phyloP scores from a whole-genome alignment of 92 coral and sea anemone genomes.

The Muricea muricata region DNA sequence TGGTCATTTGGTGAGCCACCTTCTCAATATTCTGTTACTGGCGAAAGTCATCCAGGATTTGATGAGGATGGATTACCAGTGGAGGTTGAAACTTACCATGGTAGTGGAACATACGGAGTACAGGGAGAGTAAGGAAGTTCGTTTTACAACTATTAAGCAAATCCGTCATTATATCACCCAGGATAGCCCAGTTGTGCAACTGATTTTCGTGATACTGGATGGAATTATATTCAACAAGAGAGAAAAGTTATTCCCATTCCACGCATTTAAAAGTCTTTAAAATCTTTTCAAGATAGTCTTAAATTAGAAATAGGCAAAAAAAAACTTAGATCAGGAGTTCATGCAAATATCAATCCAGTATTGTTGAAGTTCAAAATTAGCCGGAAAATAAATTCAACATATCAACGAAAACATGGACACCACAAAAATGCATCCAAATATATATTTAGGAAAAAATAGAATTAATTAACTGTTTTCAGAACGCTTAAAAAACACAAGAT shows the following conservation, averaged over 20 bases:
- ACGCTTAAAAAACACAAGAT: neutral
- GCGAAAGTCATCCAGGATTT: constrained; percentile 35
- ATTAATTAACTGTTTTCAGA: neutral
- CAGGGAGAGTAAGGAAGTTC: neutral
- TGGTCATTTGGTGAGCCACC: constrained; percentile 20
- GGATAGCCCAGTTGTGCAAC: neutral
- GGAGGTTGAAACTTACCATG: neutral
- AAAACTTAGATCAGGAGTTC: neutral
- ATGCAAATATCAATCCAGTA: neutral
- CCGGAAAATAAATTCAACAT: neutral
- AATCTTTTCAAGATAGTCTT: no score
- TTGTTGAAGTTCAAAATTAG: neutral
- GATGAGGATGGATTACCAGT: constrained; percentile 45
- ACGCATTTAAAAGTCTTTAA: neutral
- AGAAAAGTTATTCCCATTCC: neutral
- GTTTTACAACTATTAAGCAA: neutral
- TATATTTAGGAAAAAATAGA: neutral
- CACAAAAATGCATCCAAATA: neutral
- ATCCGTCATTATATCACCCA: neutral
- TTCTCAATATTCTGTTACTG: constrained; percentile 7
- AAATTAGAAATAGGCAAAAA: neutral
- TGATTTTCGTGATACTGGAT: neutral
- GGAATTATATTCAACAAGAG: neutral
- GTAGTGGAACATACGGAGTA: neutral
- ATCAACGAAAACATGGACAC: neutral